phyloP scores from a whole-genome alignment of 2,888 invertebrate species.

The Rhagonycha fulva region DNA sequence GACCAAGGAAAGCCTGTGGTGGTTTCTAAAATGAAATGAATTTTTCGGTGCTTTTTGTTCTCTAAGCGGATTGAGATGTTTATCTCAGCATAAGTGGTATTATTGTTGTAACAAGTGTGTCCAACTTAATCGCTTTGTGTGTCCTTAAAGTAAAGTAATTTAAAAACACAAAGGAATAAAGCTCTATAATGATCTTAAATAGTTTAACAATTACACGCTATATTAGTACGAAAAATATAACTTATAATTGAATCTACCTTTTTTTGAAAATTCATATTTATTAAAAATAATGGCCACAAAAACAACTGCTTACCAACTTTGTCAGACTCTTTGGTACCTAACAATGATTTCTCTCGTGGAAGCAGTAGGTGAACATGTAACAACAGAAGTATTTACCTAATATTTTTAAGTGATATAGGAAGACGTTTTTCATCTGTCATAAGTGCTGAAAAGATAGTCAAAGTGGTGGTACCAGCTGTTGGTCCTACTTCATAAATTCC shows the following conservation, averaged over 20 bases:
- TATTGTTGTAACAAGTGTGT: conserved; percentile 26
- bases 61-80: conserved; percentile 29
- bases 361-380: conserved; percentile 21
- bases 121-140: conserved; percentile 23
- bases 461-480: conserved; percentile 34
- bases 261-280: not conserved
- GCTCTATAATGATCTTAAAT: conserved; percentile 9
- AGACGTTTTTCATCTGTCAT: conserved; percentile 33
- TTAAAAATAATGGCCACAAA: conserved; percentile 3
- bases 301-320: not conserved
- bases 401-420: conserved; percentile 31
- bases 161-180: conserved; percentile 21
- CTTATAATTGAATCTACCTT: conserved; percentile 10
- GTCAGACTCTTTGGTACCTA: not conserved
- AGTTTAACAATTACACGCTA: conserved; percentile 21
- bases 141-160: conserved; percentile 19
- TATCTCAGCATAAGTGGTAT: conserved; percentile 22
- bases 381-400: conserved; percentile 5
- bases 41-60: conserved; percentile 24
- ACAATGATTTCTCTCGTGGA: not conserved
- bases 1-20: conserved; percentile 26
- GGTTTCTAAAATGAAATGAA: conserved; percentile 25
- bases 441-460: conserved; percentile 28
- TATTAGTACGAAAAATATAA: conserved; percentile 15
- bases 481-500: conserved; percentile 37